Base-by-base conservation (phyloP, 2,797 vertebrate species). In the Rhadinocentrus ornatus region DNA sequence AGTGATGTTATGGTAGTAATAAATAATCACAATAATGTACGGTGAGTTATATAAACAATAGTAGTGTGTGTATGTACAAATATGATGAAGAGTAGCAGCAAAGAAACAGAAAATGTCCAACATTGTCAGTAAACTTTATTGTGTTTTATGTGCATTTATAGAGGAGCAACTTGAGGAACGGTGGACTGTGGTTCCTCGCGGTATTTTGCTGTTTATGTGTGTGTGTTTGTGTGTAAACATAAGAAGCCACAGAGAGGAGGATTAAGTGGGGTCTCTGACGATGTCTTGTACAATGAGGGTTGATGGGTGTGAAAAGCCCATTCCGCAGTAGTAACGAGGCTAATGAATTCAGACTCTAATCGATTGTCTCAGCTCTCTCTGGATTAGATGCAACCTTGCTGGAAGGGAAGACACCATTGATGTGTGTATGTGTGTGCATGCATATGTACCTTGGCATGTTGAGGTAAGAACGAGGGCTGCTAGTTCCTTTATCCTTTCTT, bases 321-420 rank as follows among this genome's bases (percentile, higher is more conserved):
- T 93, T 93, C 93, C 83, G 79, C 89, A 61, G 91, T 79, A 88
- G 93, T 97, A 96, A 96, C 95, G 93, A 96, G 94, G 93, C 94
- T 97, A 96, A 98, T 97, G 95, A 97, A 97, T 97, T 97, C 96
- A 95, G 94, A 95, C 96, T 95, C 94, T 95, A 96, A 97, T 98
- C 96, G 96, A 98, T 98, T 97, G 95, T 95, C 93, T 95, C 93
- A 95, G 94, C 93, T 96, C 95, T 95, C 95, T 93, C 92, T 95
- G 97, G 96, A 96, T 98, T 97, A 97, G 95, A 95, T 95, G 93
- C 94, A 97, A 96, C 95, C 96, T 97, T 96, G 95, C 96, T 97
- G 95, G 94, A 95, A 97, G 96, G 95, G 94, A 95, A 96, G 96
- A 95, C 95, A 93, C 94, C 75, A 69, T 75, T 80, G 87, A 94